Evolutionary conservation across 2,113 vertebrate species (phyloP).

Genomic region (Ictalurus punctatus): DNA sequence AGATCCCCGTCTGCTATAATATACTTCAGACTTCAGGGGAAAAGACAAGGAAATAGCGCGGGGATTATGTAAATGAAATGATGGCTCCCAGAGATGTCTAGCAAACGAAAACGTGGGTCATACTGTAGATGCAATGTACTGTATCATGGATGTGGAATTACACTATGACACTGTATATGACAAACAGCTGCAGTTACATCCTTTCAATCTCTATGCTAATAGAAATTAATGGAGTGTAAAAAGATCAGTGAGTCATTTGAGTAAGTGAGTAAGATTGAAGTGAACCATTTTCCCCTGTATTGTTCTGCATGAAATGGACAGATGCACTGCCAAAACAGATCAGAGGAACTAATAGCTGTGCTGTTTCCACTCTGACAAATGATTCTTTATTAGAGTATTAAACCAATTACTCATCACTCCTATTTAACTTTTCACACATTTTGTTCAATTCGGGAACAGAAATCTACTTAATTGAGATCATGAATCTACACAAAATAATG

Average conservation of each 20-base stretch:
- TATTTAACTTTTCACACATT: background rate
- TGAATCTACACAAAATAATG: background rate
- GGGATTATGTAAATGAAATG: slow-evolving; percentile 13
- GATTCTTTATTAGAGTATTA: background rate
- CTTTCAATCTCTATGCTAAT: slow-evolving; percentile 16
- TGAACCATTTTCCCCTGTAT: background rate
- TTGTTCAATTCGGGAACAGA: background rate
- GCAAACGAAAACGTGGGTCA: background rate
- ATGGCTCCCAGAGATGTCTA: background rate
- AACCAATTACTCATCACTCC: background rate
- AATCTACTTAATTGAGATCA: background rate
- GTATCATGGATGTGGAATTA: background rate
- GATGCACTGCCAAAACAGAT: background rate
- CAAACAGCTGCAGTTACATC: slow-evolving; percentile 1
- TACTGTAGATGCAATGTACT: background rate
- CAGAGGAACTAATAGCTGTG: background rate
- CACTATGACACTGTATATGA: background rate
- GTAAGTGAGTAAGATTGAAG: slow-evolving; percentile 16
- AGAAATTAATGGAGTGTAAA: slow-evolving; percentile 6
- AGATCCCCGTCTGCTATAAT: slow-evolving; percentile 13
- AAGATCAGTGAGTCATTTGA: background rate
- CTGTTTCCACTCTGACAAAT: background rate
- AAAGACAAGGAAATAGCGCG: background rate
- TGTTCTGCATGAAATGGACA: slow-evolving; percentile 12
- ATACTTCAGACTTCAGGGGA: slow-evolving; percentile 35